Evolutionary conservation across 2,797 vertebrate species (phyloP), one percentile per base, ranked within the genome.

Genomic region (Garrulus glandarius): DNA sequence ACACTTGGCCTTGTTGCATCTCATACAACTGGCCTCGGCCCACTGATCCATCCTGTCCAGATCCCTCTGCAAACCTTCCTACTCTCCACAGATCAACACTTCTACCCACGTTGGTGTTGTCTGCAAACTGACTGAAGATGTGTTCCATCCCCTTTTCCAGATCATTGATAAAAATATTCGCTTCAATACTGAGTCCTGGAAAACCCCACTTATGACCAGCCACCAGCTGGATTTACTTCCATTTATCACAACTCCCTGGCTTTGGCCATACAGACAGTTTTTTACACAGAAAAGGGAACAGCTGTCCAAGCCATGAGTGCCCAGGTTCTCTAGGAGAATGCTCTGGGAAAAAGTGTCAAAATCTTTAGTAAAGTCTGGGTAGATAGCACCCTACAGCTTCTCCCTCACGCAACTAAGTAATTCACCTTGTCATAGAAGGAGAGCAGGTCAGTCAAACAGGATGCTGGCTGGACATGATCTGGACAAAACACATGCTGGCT

Each of bases 251-350:
- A 6, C 6, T 56, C 29, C 34, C n/a, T 50, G n/a, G 21, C 15
- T 7, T 8, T 1, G 1, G 13, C 21, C 30, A 63, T 56, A 5
- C 55, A 63, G 29, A 1, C 11, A 26, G 5, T 6, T 56, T 49
- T 74, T 69, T 11, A 50, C 4, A 5, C 37, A 32, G 15, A 11
- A 37, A 56, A 75, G 43, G 9, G 6, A 75, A 46, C 9, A 63
- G 3, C 13, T 43, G 20, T 24, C 14, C 18, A 57, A 63, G 13
- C 6, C 13, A 44, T 12, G 26, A 44, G 21, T 24, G 29, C 29
- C 18, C 49, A 63, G 44, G 11, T 23, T 29, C n/a, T 63, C n/a
- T 16, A 21, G 34, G 9, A 80, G 15, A 80, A 46, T 46, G 37
- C 37, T 39, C 37, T 39, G 6, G 13, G 18, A 34, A 63, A 75